phyloP scores from a whole-genome alignment of 2,888 invertebrate species.

The Drosophila multiciliata region DNA sequence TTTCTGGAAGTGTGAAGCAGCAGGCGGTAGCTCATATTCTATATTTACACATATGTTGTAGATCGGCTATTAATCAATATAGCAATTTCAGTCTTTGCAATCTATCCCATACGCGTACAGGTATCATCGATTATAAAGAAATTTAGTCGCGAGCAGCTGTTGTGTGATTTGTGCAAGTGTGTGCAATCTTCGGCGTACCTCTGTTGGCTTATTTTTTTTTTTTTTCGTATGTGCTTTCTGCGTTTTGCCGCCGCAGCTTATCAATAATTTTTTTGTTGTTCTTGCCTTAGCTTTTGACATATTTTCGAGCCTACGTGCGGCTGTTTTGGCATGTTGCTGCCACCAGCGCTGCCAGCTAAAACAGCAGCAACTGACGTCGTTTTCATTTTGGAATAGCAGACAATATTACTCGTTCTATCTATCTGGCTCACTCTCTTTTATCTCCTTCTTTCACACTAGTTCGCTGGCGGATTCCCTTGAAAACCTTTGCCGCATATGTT shows the following conservation, averaged over 20 bases:
- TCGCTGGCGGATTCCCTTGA: slow-evolving; percentile 8
- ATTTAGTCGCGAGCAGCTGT: neutral
- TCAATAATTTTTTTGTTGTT: slow-evolving; percentile 62
- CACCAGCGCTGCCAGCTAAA: slow-evolving; percentile 20
- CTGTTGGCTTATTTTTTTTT: slow-evolving; percentile 5
- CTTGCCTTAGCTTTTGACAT: slow-evolving; percentile 39
- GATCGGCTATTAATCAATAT: neutral
- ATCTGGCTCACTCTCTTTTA: neutral
- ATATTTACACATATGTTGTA: neutral
- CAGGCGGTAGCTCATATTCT: neutral
- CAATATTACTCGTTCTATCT: slow-evolving; percentile 2
- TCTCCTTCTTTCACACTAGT: slow-evolving; percentile 5
- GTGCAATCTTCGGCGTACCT: neutral
- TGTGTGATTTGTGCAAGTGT: neutral
- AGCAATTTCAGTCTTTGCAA: neutral
- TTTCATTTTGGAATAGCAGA: slow-evolving; percentile 42
- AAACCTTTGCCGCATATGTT: slow-evolving; percentile 32
- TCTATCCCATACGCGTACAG: neutral
- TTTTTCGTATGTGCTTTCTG: slow-evolving; percentile 9
- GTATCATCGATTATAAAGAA: neutral
- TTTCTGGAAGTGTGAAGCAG: neutral
- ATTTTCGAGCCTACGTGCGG: slow-evolving; percentile 46
- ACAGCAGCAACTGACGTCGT: slow-evolving; percentile 22
- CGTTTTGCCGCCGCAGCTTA: slow-evolving; percentile 50
- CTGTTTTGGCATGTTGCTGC: slow-evolving; percentile 61